Evolutionary conservation across 2,888 invertebrate species (phyloP).

Genomic region (Megastigmus dorsalis): DNA sequence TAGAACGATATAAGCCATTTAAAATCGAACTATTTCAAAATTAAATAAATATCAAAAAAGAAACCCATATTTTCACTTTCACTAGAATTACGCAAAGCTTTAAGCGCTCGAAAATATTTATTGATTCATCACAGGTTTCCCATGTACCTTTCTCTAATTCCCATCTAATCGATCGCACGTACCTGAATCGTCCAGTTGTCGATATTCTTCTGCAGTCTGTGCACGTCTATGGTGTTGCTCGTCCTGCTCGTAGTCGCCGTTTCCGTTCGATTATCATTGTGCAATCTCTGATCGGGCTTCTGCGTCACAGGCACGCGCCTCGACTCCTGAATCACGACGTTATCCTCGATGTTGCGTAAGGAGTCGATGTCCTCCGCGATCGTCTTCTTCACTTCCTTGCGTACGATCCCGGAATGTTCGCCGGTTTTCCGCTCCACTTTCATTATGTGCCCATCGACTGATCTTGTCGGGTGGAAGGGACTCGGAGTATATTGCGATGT

Average conservation of each 20-base stretch:
- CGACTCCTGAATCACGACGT: conserved; percentile 59
- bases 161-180: conserved; percentile 11
- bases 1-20: too few species aligned
- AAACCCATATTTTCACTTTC: too few species aligned
- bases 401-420: neutral
- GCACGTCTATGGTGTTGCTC: conserved; percentile 81
- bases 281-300: conserved; percentile 1
- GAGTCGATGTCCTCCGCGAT: neutral
- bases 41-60: too few species aligned
- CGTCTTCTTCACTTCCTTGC: neutral
- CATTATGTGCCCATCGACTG: conserved; percentile 52
- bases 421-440: neutral
- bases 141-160: neutral
- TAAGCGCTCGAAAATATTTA: neutral
- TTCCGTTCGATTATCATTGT: conserved; percentile 16
- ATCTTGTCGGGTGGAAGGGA: conserved; percentile 74
- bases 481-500: conserved; percentile 79
- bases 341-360: conserved; percentile 45
- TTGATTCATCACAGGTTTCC: conserved; percentile 6
- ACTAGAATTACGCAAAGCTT: neutral
- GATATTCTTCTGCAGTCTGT: conserved; percentile 86
- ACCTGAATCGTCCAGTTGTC: conserved; percentile 85
- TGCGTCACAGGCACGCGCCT: conserved; percentile 56
- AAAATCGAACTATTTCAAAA: too few species aligned
- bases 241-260: neutral